Evolutionary conservation across 2,797 vertebrate species (phyloP), one percentile per base, ranked within the genome.

Genomic region (Odontamblyopus lacepedii): DNA sequence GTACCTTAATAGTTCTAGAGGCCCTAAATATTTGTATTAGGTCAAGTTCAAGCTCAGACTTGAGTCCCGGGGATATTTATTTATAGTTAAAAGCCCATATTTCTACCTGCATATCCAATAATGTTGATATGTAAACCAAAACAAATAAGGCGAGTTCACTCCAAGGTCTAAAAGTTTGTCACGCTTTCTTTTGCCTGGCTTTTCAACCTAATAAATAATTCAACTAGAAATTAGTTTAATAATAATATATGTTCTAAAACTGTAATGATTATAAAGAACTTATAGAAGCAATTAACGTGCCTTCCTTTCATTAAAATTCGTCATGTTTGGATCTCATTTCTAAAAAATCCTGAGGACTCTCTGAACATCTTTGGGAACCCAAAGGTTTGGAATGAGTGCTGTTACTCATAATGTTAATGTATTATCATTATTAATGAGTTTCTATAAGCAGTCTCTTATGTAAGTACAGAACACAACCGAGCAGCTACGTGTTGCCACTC

Each of bases 111-210:
- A 92, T 82, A 78, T 78, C 81, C 66, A 74, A 75, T 5, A 51
- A 65, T 93, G 92, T 93, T 93, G 92, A 92, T 62, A 84, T 87
- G 71, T 93, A 92, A 92, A 93, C 89, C 85, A 57, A 72, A 53
- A 66, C 26, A 73, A 78, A 84, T 83, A 74, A 81, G 80, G 75
- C 62, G 67, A 63, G 85, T 85, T 92, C 89, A 86, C 65, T 64
- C 74, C n/a, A 63, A 88, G 90, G 86, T 89, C 85, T 83, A 73
- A 65, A 74, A 78, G 83, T 86, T 78, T 78, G 69, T 81, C 73
- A 75, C 71, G 62, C 65, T 51, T 67, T n/a, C 18, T 53, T 67
- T 67, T 67, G 44, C 48, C 44, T 30, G 7, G 44, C 3, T 16
- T 50, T 66, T 69, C 3, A 23, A 48, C 16, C 71, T 79, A 65